phyloP scores from a whole-genome alignment of 2,888 invertebrate genomes.

The Eucera pruinosa region DNA sequence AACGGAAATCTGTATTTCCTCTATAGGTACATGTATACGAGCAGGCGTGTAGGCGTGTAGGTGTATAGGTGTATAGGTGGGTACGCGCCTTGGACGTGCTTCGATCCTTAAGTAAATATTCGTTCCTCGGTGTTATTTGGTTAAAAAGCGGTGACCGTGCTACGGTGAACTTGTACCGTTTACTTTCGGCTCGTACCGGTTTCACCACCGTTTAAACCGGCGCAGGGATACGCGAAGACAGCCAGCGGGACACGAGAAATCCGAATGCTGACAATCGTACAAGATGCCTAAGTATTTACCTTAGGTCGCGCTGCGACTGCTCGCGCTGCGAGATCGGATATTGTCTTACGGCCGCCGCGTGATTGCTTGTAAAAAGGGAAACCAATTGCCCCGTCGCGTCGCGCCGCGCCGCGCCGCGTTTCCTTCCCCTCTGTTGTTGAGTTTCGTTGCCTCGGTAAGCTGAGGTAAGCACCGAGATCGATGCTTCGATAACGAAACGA shows the following conservation, averaged over 20 bases:
- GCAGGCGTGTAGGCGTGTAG: no score
- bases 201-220: conserved; percentile 26
- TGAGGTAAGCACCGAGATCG: background rate
- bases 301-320: no score
- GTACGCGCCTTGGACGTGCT: conserved; percentile 71
- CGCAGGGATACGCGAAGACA: conserved; percentile 3
- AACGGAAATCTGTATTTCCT: conserved; percentile 57
- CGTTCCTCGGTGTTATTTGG: conserved; percentile 68
- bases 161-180: conserved; percentile 49
- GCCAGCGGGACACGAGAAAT: background rate
- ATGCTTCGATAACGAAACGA: conserved; percentile 6
- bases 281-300: no score
- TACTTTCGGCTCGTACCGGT: conserved; percentile 56
- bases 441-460: no score
- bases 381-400: no score
- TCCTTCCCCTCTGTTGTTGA: no score
- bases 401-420: no score
- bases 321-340: no score
- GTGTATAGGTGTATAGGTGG: no score
- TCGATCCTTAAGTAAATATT: conserved; percentile 75
- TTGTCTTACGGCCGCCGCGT: no score
- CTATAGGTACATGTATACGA: no score
- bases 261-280: background rate
- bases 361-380: no score
- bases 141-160: conserved; percentile 67